Evolutionary conservation across 2,797 vertebrate genomes (phyloP).

Genomic region (Cryptoprocta ferox): DNA sequence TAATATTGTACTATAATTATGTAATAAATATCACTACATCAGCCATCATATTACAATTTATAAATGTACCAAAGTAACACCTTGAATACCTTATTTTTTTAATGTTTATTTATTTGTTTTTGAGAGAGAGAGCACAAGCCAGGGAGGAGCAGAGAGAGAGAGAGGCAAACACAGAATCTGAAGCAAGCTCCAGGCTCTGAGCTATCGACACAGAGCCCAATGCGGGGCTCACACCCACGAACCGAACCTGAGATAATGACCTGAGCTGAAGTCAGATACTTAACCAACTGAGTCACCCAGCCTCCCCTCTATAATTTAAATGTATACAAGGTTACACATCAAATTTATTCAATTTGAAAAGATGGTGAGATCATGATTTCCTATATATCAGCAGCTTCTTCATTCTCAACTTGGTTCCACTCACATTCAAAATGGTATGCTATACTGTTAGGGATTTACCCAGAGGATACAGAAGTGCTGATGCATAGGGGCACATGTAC

Average conservation of each 20-base stretch:
- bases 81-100: not conserved
- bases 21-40: not conserved
- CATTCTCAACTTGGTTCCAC: not conserved
- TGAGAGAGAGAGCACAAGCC: too few relatives aligned
- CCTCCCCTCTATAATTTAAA: not conserved
- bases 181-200: too few relatives aligned
- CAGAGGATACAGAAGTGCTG: too few relatives aligned
- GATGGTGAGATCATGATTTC: not conserved
- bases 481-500: too few relatives aligned
- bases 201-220: too few relatives aligned
- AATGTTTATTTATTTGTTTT: too few relatives aligned
- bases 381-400: not conserved
- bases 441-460: not conserved
- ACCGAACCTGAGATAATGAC: too few relatives aligned
- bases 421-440: not conserved
- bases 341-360: not conserved
- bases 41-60: not conserved
- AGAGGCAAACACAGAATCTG: too few relatives aligned
- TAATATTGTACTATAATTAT: not conserved
- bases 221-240: too few relatives aligned
- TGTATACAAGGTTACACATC: not conserved
- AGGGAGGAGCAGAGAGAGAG: too few relatives aligned
- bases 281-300: too few relatives aligned
- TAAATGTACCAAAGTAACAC: not conserved
- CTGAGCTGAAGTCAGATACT: too few relatives aligned